Conservation (phyloP, 2,113 vertebrate genomes). For the Erythrolamprus reginae region DNA sequence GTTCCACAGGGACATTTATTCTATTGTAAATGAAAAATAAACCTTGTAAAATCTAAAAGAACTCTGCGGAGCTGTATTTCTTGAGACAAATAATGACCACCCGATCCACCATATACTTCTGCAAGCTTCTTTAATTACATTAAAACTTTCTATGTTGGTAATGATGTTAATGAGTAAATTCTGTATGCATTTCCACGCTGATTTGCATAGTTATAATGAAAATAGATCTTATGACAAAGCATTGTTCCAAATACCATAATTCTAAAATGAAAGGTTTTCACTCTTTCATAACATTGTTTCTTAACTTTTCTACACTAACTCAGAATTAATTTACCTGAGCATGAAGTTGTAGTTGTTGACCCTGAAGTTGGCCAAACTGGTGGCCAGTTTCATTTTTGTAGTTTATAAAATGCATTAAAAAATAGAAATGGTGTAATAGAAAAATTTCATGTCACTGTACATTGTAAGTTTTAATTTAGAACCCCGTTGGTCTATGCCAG, state of each 20-base stretch:
- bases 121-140: not conserved
- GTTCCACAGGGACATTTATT: not conserved
- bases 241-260: not conserved
- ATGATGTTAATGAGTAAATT: not conserved
- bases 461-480: not conserved
- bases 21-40: constrained; percentile 12
- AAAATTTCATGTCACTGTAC: not conserved
- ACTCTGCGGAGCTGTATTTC: constrained; percentile 3
- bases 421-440: not conserved
- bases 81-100: not conserved
- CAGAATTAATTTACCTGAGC: not conserved
- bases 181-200: not conserved
- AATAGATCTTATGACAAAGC: not conserved
- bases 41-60: not conserved
- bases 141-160: constrained; percentile 7
- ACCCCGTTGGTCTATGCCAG: not conserved
- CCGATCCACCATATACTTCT: not conserved
- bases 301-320: not conserved
- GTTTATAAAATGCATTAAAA: not conserved
- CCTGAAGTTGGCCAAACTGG: no score
- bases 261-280: not conserved
- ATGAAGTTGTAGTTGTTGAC: not conserved
- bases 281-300: not conserved
- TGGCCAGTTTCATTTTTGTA: no score
- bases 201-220: not conserved